These are phyloP conservation scores for Mesocricetus auratus DNA, from an alignment of 2,113 vertebrate species.

Conservation along the genomic window DNA sequence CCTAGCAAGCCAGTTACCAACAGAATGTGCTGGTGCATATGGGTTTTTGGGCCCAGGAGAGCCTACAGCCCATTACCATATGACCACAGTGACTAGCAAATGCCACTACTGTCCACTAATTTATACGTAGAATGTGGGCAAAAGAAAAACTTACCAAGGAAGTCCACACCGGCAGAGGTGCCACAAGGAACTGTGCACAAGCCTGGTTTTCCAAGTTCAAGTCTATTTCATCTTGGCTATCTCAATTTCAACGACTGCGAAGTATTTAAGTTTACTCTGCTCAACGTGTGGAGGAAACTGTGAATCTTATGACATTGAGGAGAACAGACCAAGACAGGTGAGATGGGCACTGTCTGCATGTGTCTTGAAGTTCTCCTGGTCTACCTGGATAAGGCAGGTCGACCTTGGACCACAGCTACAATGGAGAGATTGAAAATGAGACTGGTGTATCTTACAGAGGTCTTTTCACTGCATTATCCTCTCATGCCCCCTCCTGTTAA, in stretches of 20 bases:
- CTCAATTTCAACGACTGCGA: background rate
- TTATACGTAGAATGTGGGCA: background rate
- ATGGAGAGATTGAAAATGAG: background rate
- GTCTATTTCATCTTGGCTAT: background rate
- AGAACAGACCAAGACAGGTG: background rate
- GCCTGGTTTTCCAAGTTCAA: background rate
- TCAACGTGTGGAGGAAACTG: background rate
- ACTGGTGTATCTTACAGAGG: background rate
- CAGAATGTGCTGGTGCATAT: background rate
- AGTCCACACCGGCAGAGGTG: background rate
- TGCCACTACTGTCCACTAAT: background rate
- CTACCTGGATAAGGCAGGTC: background rate
- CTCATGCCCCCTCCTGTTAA: background rate
- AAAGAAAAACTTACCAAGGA: background rate
- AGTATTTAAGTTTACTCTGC: background rate
- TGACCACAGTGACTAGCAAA: background rate
- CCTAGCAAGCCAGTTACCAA: background rate
- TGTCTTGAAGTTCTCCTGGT: background rate
- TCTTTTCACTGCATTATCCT: background rate
- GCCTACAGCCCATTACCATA: background rate
- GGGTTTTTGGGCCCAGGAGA: background rate
- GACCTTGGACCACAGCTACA: background rate
- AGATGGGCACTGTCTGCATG: too few relatives aligned
- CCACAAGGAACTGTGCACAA: background rate
- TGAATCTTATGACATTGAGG: background rate